Base-by-base conservation (phyloP, 2,888 invertebrate genomes). In the Megalurothrips usitatus region DNA sequence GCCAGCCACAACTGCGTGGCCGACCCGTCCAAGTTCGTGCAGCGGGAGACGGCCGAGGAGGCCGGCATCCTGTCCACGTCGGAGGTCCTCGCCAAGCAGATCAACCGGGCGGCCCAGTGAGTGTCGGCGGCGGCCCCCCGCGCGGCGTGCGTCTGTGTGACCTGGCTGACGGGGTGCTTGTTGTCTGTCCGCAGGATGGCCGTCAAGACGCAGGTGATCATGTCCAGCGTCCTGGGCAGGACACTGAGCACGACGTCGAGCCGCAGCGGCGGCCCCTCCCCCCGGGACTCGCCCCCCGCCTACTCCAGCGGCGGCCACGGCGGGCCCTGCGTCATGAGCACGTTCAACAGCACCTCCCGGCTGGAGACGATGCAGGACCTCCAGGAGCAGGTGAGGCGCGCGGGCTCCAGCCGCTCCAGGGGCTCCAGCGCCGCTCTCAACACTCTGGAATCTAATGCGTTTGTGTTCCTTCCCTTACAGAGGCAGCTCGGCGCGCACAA, bases 21-120 rank as follows among this genome's bases (percentile, higher is more conserved):
- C 23, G 68, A 75, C 68, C 68, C 68, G 68, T n/a, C 68, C 68
- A 75, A 10, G 68, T 75, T 75, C 68, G 26, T 75, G 68, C 68
- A 75, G 68, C 68, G 68, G 1, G 68, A 75, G 26, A 75, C 68
- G 23, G 68, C 68, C 10, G 26, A 75, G 26, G 68, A 75, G 68
- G 68, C 68, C 23, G 68, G 68, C 26, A 23, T 75, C 68, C 23
- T 1, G 26, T n/a, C 23, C 23, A 68, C 68, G 11, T 8, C 68
- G 8, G 68, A 75, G 68, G 23, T 26, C 1, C 68, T 75, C 11
- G 1, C 26, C 11, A 23, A 12, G 10, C 26, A 23, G 26, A 75
- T 75, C 68, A 75, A 12, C 68, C 23, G 10, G 68, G 68, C 68
- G 0, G 68, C 68, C 1, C 68, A 9, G 68, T 75, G 68, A 75